phyloP scores from a whole-genome alignment of 1,140 invertebrate species.

The Trichonephila inaurata region DNA sequence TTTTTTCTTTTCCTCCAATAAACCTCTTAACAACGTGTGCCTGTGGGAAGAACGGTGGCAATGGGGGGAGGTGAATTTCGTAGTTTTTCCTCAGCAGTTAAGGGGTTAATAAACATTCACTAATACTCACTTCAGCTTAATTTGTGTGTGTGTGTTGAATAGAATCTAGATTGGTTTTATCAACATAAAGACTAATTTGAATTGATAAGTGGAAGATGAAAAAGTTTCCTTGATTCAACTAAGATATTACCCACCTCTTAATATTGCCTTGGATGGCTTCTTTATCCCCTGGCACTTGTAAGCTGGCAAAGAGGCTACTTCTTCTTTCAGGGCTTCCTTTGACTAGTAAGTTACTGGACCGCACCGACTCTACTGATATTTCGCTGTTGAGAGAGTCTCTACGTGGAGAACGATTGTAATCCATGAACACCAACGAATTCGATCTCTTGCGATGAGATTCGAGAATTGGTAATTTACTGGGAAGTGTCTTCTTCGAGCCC shows the following conservation, averaged over 20 bases:
- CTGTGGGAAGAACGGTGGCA: too few relatives aligned
- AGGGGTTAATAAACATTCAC: too few relatives aligned
- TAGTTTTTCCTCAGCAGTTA: too few relatives aligned
- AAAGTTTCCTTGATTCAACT: too few relatives aligned
- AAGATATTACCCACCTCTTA: conserved; percentile 19
- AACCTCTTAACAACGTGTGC: too few relatives aligned
- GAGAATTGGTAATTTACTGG: conserved; percentile 59
- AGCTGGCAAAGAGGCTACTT: not conserved
- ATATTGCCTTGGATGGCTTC: not conserved
- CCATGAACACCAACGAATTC: conserved; percentile 54
- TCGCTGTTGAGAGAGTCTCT: conserved; percentile 51
- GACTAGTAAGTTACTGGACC: not conserved
- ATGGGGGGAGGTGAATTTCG: too few relatives aligned
- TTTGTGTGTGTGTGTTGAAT: not conserved
- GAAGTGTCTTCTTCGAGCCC: not conserved
- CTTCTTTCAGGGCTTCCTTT: not conserved
- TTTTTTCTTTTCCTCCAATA: too few relatives aligned
- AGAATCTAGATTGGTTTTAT: not conserved
- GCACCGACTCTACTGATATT: not conserved
- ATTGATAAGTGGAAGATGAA: not conserved
- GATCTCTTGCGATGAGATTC: conserved; percentile 6
- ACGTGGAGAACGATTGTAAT: conserved; percentile 43
- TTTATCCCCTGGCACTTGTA: not conserved
- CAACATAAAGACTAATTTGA: not conserved
- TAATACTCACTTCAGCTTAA: not conserved